phyloP scores from a whole-genome alignment of 2,888 invertebrate species.

The Stenodera caucasica region DNA sequence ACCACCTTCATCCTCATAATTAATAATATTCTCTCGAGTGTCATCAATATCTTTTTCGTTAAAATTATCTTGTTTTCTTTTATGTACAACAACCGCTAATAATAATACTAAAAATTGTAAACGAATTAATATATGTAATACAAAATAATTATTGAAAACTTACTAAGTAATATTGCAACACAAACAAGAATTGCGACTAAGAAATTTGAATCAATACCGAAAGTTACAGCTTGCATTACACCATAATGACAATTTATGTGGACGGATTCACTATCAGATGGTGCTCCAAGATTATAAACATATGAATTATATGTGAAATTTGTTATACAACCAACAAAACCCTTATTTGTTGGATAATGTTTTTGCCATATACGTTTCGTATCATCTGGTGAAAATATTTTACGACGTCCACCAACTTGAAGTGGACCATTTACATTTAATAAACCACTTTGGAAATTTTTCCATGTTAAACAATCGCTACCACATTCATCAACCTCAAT shows the following conservation, averaged over 20 bases:
- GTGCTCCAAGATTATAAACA: conserved; percentile 87
- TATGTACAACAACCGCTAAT: conserved; percentile 89
- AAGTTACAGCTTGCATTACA: conserved; percentile 75
- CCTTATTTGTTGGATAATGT: conserved; percentile 67
- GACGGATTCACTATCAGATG: conserved; percentile 67
- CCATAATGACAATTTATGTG: conserved; percentile 75
- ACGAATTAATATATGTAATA: background rate
- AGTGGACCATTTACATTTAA: conserved; percentile 79
- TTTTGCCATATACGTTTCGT: conserved; percentile 69
- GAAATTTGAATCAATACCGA: conserved; percentile 84
- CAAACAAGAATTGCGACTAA: conserved; percentile 89
- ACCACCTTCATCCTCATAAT: conserved; percentile 97
- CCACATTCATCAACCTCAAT: conserved; percentile 53
- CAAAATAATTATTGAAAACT: conserved; percentile 54
- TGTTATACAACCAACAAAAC: conserved; percentile 87
- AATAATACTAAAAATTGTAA: conserved; percentile 66
- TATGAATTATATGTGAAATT: conserved; percentile 86
- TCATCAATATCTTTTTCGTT: conserved; percentile 93
- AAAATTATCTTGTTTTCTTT: conserved; percentile 81
- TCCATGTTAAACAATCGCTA: conserved; percentile 48
- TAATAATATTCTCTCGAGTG: conserved; percentile 95
- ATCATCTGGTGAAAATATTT: conserved; percentile 66
- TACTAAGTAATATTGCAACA: conserved; percentile 78
- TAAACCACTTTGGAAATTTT: conserved; percentile 43
- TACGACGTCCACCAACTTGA: conserved; percentile 78